Evolutionary conservation across 2,797 vertebrate species (phyloP).

Genomic region (Hirundo rustica): DNA sequence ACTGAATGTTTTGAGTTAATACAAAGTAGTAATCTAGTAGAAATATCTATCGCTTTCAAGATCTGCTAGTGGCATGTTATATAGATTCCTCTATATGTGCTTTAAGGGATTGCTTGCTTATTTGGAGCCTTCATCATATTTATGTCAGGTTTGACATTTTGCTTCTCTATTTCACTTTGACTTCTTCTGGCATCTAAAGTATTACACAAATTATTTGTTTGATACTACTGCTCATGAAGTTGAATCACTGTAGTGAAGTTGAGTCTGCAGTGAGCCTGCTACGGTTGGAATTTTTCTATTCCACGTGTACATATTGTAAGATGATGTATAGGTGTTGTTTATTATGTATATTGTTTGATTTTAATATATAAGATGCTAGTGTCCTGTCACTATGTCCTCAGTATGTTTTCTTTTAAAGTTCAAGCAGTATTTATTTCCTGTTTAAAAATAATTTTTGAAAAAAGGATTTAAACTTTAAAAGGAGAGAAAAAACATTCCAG

Average conservation of each 20-base stretch:
- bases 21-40: not conserved
- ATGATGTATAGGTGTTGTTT: not conserved
- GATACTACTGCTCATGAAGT: not conserved
- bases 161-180: not conserved
- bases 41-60: not conserved
- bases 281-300: not conserved
- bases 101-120: not conserved
- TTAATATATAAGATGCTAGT: not conserved
- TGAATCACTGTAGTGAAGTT: not conserved
- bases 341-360: not conserved
- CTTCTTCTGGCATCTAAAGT: not conserved
- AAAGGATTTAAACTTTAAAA: not conserved
- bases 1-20: not conserved
- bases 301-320: not conserved
- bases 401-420: not conserved
- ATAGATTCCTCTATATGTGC: accelerated
- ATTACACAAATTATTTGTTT: not conserved
- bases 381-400: not conserved
- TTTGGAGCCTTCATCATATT: not conserved
- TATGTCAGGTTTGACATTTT: not conserved
- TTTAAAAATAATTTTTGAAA: not conserved
- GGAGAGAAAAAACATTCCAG: not conserved
- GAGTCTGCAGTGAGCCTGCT: not conserved
- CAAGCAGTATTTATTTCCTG: not conserved
- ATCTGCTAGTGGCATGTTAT: not conserved